These are phyloP conservation scores for Tachuris rubrigastra DNA, from an alignment of 2,113 vertebrate genomes.

Conservation along the genomic window DNA sequence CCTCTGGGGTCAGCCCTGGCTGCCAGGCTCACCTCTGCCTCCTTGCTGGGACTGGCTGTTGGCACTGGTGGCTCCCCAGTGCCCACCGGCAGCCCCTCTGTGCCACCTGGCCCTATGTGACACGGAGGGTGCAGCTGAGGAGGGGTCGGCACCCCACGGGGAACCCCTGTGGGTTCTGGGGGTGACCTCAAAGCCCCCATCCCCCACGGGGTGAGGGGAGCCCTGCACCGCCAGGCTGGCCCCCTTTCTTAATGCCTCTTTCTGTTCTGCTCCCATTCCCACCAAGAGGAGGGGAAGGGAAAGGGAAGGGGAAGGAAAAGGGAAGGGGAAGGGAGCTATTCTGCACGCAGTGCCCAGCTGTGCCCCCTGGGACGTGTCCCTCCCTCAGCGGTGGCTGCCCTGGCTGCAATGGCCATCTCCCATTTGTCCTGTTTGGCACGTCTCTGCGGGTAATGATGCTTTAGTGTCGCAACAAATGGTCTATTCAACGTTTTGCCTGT, in stretches of 20 bases:
- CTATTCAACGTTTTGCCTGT: slow-evolving; percentile 46
- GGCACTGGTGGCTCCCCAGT: neutral
- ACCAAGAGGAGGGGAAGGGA: neutral
- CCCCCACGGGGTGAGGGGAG: neutral
- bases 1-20: neutral
- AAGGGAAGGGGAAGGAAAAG: neutral
- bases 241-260: accelerated
- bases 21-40: neutral
- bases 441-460: neutral
- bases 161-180: neutral
- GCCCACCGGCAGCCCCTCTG: neutral
- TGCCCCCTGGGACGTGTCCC: accelerated
- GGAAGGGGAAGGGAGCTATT: no score
- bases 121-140: neutral
- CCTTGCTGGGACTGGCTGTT: accelerated
- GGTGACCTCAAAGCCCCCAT: no score
- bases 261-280: neutral
- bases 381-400: neutral
- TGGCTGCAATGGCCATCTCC: neutral
- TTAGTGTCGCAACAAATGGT: neutral
- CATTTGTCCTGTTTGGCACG: neutral
- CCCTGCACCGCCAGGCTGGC: neutral
- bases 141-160: neutral
- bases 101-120: slow-evolving; percentile 38
- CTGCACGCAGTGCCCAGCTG: neutral